Conservation (phyloP, 2,797 vertebrate genomes). For the Myripristis jacobus region DNA sequence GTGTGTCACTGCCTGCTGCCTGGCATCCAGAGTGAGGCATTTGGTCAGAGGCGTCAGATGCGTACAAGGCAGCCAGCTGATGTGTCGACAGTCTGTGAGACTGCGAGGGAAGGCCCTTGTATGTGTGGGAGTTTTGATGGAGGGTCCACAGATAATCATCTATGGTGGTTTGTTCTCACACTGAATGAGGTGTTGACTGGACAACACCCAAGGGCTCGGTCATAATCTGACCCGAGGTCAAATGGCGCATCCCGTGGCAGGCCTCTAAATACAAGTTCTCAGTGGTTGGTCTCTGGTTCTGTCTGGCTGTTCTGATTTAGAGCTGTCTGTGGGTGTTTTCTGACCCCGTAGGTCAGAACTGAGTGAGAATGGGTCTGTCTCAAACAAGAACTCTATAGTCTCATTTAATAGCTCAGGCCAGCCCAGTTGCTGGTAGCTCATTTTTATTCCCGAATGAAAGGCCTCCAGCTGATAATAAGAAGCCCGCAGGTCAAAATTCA, state of each 20-base stretch:
- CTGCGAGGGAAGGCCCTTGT: constrained; percentile 25
- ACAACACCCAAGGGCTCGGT: constrained; percentile 37
- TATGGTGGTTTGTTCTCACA: constrained; percentile 48
- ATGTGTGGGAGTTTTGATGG: constrained; percentile 18
- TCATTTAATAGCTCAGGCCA: constrained; percentile 1
- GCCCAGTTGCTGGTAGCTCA: constrained; percentile 3
- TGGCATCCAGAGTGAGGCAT: neutral
- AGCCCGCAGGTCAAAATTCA: neutral
- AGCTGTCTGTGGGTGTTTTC: constrained; percentile 64
- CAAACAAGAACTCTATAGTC: constrained; percentile 67
- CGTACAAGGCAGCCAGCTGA: neutral
- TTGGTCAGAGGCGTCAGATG: constrained; percentile 13
- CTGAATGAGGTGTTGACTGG: constrained; percentile 54
- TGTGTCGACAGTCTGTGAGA: neutral
- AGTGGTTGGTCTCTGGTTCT: constrained; percentile 20
- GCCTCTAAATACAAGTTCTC: constrained; percentile 35
- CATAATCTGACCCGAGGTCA: constrained; percentile 48
- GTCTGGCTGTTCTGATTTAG: constrained; percentile 60
- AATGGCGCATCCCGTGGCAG: constrained; percentile 33
- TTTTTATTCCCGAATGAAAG: constrained; percentile 14
- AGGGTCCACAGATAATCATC: constrained; percentile 35
- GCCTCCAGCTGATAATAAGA: constrained; percentile 20
- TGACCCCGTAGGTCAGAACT: constrained; percentile 49
- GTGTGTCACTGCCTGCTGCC: neutral
- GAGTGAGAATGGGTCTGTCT: constrained; percentile 26